These are phyloP conservation scores for Melanotaenia maccullochi DNA, from an alignment of 2,797 vertebrate genomes.

Conservation along the genomic window DNA sequence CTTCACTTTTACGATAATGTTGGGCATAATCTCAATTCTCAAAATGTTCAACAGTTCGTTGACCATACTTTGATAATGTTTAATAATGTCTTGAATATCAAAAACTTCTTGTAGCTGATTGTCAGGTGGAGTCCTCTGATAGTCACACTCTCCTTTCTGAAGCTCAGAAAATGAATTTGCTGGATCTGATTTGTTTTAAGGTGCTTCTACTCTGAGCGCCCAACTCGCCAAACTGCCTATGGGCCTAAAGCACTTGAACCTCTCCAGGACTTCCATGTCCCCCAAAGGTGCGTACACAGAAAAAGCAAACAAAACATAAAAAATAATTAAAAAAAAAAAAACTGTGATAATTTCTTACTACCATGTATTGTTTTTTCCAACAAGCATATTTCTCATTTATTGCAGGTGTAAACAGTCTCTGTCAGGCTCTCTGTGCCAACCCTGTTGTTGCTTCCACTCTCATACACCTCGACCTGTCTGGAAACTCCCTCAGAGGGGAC, in stretches of 20 bases:
- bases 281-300: slow-evolving; percentile 87
- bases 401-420: slow-evolving; percentile 92
- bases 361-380: background rate
- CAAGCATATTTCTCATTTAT: accelerated
- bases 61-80: background rate
- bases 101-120: no score
- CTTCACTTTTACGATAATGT: background rate
- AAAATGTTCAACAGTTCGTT: background rate
- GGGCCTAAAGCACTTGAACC: slow-evolving; percentile 91
- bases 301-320: accelerated
- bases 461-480: slow-evolving; percentile 91
- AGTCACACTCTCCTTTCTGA: background rate
- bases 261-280: slow-evolving; percentile 91
- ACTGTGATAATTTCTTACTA: accelerated
- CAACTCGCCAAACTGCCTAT: slow-evolving; percentile 92
- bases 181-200: slow-evolving; percentile 65
- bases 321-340: accelerated
- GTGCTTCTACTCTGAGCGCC: slow-evolving; percentile 87
- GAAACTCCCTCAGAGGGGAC: slow-evolving; percentile 90
- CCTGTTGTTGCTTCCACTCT: slow-evolving; percentile 82
- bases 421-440: slow-evolving; percentile 90
- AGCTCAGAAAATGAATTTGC: accelerated
- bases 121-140: slow-evolving; percentile 19
- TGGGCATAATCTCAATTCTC: background rate
- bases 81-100: background rate